Base-by-base conservation (phyloP, 2,797 vertebrate genomes). In the Hyperoplus lanceolatus region DNA sequence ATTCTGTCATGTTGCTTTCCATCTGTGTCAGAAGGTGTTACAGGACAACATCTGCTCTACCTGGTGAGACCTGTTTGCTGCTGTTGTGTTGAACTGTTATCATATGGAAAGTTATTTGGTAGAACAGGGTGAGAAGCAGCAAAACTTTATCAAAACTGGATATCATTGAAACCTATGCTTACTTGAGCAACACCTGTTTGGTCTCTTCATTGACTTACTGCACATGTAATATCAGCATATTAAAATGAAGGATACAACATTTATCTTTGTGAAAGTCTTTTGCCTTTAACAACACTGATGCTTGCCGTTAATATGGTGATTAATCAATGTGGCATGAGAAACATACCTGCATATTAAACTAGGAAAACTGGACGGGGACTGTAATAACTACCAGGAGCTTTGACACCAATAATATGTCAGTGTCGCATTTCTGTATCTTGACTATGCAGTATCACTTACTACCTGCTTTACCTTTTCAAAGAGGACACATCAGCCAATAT, bases 41-140 rank as follows among this genome's bases (percentile, higher is more conserved):
- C 53, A 45, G 54, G 15, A 70, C 59, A 73, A 63, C 70, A 77
- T 69, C 75, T 80, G 80, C 56, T 82, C 71, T 18, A 14, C 50
- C 56, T 13, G 10, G 57, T 39, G 64, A 51, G 13, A 59, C 71
- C 57, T 63, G 39, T 46, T 66, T 48, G 36, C 46, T 60, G 36
- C 29, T 57, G 21, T 51, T 72, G 18, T 62, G 58, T 59, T 57
- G 51, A 59, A 29, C 29, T 73, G 80, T 75, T 84, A 71, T 77
- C 77, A 82, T 57, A 59, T 66, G 73, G 64, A 71, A 62, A 68
- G 61, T 78, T 58, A 45, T 18, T 46, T 51, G 16, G 29, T 41
- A 46, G 56, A 73, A 62, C 56, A 71, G 16, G n/a, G 13, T 57
- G 75, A 83, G 68, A 58, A 67, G 39, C 54, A 45, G 43, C 6